A percentile compares a stretch with the other conserved stretches of the same genome.
phyloP scores from a whole-genome alignment of 2,888 invertebrate genomes.

The Drosophila setosimentum region DNA sequence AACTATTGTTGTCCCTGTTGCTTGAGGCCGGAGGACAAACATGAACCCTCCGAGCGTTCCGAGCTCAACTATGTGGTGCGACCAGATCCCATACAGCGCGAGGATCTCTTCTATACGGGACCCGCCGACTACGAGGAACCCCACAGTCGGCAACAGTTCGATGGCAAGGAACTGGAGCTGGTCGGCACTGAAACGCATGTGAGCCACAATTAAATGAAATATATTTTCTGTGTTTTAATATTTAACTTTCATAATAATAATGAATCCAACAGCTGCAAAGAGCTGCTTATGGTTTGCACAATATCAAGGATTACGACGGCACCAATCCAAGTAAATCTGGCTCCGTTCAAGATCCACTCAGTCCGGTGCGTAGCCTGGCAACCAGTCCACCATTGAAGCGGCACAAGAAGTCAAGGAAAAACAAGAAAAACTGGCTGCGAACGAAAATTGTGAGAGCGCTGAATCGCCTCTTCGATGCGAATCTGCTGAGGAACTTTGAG shows the following conservation, averaged over 20 bases:
- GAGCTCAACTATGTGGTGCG: slow-evolving; percentile 67
- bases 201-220: slow-evolving; percentile 8
- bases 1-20: slow-evolving; percentile 34
- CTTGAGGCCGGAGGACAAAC: fast-evolving
- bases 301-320: slow-evolving; percentile 52
- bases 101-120: slow-evolving; percentile 89
- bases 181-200: slow-evolving; percentile 51
- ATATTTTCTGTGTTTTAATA: too few relatives aligned
- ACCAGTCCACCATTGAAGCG: slow-evolving; percentile 2
- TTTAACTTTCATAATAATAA: too few relatives aligned
- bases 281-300: slow-evolving; percentile 54
- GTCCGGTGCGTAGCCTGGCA: fast-evolving
- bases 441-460: slow-evolving; percentile 60
- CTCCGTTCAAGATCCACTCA: neutral
- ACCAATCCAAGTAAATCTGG: neutral
- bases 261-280: slow-evolving; percentile 43
- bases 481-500: slow-evolving; percentile 67
- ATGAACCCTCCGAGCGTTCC: neutral
- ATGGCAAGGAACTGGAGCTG: slow-evolving; percentile 58
- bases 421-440: slow-evolving; percentile 45
- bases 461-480: slow-evolving; percentile 70
- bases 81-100: slow-evolving; percentile 87
- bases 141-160: slow-evolving; percentile 48
- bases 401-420: slow-evolving; percentile 32
- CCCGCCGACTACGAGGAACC: slow-evolving; percentile 54